These are phyloP conservation scores for Corydoras sp. DNA, from an alignment of 2,113 vertebrate species.

Conservation along the genomic window DNA sequence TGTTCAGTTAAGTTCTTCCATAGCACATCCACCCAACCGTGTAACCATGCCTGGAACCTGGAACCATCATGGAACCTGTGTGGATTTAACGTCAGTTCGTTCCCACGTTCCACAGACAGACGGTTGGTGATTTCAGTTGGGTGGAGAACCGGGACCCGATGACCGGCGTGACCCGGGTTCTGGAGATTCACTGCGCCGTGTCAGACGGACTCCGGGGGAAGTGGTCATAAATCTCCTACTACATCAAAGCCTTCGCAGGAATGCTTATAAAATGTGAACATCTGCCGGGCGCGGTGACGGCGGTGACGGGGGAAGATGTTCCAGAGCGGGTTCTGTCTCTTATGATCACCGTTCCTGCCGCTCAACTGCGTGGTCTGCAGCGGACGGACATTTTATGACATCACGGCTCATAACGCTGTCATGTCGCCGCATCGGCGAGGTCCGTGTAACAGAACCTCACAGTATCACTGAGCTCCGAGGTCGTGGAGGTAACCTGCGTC, in stretches of 20 bases:
- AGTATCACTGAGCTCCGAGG: too few species aligned
- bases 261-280: conserved; percentile 29
- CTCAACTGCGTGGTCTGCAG: too few species aligned
- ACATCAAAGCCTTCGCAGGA: conserved; percentile 20
- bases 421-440: neutral
- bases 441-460: too few species aligned
- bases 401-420: conserved; percentile 11
- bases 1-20: too few species aligned
- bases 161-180: neutral
- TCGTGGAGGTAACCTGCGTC: too few species aligned
- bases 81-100: too few species aligned
- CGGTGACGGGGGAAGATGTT: conserved; percentile 12
- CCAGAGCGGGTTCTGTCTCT: conserved; percentile 1
- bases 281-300: conserved; percentile 27
- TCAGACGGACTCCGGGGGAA: neutral
- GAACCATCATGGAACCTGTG: too few species aligned
- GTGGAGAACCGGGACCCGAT: too few species aligned
- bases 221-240: conserved; percentile 25
- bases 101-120: too few species aligned
- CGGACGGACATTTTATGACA: conserved; percentile 10
- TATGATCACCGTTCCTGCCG: neutral
- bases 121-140: too few species aligned
- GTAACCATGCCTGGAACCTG: too few species aligned
- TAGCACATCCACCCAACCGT: too few species aligned
- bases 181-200: conserved; percentile 10